Evolutionary conservation across 2,888 invertebrate genomes (phyloP), one percentile per base, ranked within the genome.

Genomic region (Lasioglossum pauxillum): DNA sequence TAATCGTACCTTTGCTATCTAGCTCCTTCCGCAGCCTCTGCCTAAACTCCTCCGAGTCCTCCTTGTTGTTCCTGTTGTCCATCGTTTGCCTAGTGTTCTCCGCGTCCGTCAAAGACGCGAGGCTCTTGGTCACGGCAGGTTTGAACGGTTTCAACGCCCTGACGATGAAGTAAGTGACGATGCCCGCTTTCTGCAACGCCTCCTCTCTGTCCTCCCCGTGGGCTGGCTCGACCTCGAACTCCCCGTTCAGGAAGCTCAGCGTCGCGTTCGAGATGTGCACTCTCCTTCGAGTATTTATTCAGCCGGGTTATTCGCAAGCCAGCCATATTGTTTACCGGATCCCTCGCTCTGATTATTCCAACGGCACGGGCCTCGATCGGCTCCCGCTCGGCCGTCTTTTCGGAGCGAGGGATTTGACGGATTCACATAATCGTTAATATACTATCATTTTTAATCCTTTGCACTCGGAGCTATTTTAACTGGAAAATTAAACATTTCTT

Each of bases 251-350:
- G 95, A 97, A 99, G 92, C 97, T 97, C 93, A 98, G 96, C 2
- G 99, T 99, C 93, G 97, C 97, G 95, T 98, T 98, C 57, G 99
- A 99, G 92, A 99, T 98, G 95, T 99, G 99, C 38, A 99, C 99
- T 89, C 98, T 97, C 89, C 99, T 91, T 83, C 49, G 80, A 84
- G 27, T 53, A 85, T 75, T 73, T 83, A 81, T 79, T 64, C n/a
- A 27, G 35, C 31, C 12, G 44, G 31, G 27, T 74, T 76, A 87
- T 81, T 83, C 67, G 7, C 60, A 19, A 67, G 67, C 7, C 64
- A 31, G 31, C 16, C 44, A n/a, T 14, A 38, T 75, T 31, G 41
- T 73, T 73, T 38, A 46, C 44, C 19, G 35, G 41, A 73, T 44
- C 64, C n/a, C 73, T 73, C 75, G 41, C 46, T 38, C 19, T 12